These are phyloP conservation scores for Ectropis crepuscularia DNA, from an alignment of 2,888 invertebrate genomes.

Conservation along the genomic window DNA sequence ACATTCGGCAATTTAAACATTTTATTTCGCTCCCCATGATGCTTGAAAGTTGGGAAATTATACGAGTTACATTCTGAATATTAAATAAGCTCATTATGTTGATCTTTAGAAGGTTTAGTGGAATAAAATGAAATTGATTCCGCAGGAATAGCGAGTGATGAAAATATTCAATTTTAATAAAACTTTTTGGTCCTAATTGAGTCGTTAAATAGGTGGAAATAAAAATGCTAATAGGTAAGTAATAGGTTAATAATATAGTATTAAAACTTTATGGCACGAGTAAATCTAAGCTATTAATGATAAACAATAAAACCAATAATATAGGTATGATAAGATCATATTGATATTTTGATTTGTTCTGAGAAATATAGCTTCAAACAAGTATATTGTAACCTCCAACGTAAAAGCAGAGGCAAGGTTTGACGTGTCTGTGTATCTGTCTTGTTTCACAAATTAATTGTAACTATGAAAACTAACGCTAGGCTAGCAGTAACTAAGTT, in stretches of 20 bases:
- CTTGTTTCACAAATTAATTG: too few species aligned
- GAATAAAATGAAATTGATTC: conserved; percentile 19
- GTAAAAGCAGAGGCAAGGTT: too few species aligned
- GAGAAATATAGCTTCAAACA: too few species aligned
- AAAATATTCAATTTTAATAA: conserved; percentile 11
- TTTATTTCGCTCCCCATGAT: conserved; percentile 58
- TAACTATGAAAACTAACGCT: too few species aligned
- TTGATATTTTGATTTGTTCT: not conserved
- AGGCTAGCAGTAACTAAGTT: too few species aligned
- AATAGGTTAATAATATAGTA: conserved; percentile 15
- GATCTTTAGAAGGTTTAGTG: conserved; percentile 9
- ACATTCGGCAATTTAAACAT: conserved; percentile 65
- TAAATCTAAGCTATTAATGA: conserved; percentile 10
- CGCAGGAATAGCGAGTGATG: conserved; percentile 9
- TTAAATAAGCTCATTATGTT: conserved; percentile 41
- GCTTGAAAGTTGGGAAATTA: conserved; percentile 49
- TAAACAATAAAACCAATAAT: conserved; percentile 9
- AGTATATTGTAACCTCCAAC: too few species aligned
- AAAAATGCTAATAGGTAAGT: conserved; percentile 13
- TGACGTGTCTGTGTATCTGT: too few species aligned
- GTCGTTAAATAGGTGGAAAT: conserved; percentile 21
- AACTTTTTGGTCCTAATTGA: conserved; percentile 20
- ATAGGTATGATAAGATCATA: not conserved
- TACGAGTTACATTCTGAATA: conserved; percentile 45
- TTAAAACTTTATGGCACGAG: conserved; percentile 13